phyloP scores from a whole-genome alignment of 2,797 vertebrate genomes.

The Poecilia gillii region DNA sequence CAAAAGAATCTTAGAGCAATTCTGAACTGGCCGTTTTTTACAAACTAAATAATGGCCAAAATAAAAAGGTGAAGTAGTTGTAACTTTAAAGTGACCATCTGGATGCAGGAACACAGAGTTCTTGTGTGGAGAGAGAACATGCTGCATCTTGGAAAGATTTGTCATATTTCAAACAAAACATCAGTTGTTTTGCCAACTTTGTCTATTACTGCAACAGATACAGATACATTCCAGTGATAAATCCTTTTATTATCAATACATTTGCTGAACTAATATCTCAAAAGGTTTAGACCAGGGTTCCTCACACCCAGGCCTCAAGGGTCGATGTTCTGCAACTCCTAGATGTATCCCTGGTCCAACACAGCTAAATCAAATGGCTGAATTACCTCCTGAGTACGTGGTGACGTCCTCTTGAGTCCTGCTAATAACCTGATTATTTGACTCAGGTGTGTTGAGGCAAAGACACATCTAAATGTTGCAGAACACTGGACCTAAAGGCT shows the following conservation, averaged over 20 bases:
- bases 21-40: constrained; percentile 37
- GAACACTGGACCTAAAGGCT: too few relatives aligned
- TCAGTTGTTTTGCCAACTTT: constrained; percentile 43
- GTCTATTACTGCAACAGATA: constrained; percentile 19
- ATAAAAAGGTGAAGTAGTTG: constrained; percentile 43
- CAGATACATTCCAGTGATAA: neutral
- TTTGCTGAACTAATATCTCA: constrained; percentile 2
- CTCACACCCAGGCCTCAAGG: too few relatives aligned
- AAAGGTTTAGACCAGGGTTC: neutral
- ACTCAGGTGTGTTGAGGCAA: too few relatives aligned
- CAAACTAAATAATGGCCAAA: constrained; percentile 39
- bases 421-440: too few relatives aligned
- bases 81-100: constrained; percentile 62
- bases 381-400: too few relatives aligned
- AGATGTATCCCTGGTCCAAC: too few relatives aligned
- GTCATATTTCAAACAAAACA: constrained; percentile 62
- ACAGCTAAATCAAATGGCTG: too few relatives aligned
- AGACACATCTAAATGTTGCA: too few relatives aligned
- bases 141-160: constrained; percentile 43
- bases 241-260: neutral
- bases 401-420: too few relatives aligned
- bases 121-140: constrained; percentile 49
- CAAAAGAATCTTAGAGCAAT: constrained; percentile 24
- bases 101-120: constrained; percentile 35
- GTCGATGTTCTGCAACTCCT: too few relatives aligned